These are phyloP conservation scores for Neoitamus cyanurus DNA, from an alignment of 2,888 invertebrate species.

Conservation along the genomic window DNA sequence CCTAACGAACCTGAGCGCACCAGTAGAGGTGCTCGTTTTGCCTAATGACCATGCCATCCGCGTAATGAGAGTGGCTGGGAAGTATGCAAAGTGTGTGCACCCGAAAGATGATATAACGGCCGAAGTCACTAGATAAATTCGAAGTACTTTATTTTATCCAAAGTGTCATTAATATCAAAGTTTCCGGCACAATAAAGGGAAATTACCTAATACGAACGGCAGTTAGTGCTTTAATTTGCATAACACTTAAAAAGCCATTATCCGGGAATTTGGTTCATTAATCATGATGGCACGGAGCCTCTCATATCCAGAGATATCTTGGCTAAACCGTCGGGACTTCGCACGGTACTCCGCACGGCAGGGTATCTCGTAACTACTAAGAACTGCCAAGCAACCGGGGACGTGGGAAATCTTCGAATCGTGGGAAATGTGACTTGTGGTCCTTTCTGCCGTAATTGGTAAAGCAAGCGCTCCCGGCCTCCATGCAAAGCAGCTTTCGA, in stretches of 20 bases:
- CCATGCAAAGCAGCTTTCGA: too few relatives aligned
- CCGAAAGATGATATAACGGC: conserved; percentile 16
- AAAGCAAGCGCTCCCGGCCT: neutral
- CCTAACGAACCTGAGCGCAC: conserved; percentile 24
- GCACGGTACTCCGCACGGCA: neutral
- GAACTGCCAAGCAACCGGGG: neutral
- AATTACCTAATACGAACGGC: conserved; percentile 37
- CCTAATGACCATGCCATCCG: conserved; percentile 18
- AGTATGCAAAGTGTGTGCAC: conserved; percentile 17
- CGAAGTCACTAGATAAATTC: conserved; percentile 37
- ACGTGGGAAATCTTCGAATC: conserved; percentile 3
- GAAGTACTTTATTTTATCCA: conserved; percentile 34
- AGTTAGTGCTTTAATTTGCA: conserved; percentile 41
- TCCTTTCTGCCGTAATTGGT: neutral
- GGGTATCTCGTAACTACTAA: neutral
- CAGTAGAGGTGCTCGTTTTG: neutral
- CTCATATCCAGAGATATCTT: conserved; percentile 18
- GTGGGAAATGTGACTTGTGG: neutral
- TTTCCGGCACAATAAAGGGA: conserved; percentile 37
- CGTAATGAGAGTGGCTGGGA: conserved; percentile 12
- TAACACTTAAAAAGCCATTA: conserved; percentile 42
- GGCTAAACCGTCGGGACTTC: neutral
- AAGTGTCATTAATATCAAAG: conserved; percentile 41
- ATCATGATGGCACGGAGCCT: conserved; percentile 31
- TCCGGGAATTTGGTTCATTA: conserved; percentile 36